Base-by-base conservation (phyloP, 2,888 invertebrate species). In the Strigamia maritima region DNA sequence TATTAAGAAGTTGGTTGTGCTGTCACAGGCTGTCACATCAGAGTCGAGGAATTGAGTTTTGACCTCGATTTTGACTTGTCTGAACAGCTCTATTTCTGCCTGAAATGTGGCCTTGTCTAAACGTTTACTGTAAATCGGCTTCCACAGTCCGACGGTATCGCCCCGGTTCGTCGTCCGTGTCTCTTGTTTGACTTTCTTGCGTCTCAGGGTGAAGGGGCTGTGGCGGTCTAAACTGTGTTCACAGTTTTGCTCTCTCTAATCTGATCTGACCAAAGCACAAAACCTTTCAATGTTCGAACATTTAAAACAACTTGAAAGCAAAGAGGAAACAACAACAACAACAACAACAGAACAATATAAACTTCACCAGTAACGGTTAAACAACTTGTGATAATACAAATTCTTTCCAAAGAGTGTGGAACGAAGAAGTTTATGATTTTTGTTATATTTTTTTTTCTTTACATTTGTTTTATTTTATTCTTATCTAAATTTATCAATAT, bases 91-190 rank as follows among this genome's bases (percentile, higher is more conserved):
- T 54, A 19, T 54, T 54, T 54, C 54, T 54, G 54, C 54, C 54
- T 54, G 54, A 54, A 54, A 54, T 54, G 54, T 54, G 54, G 54
- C 54, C 54, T 54, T 54, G 54, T 54, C 54, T 54, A 54, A 54
- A 54, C 54, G 54, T 54, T 54, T 19, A 54, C 54, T 54, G n/a
- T 54, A 44, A 44, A 54, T 19, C 54, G 54, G 54, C 22, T 19
- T 54, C 54, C 54, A 54, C 54, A 54, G 54, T 54, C 54, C 54
- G 44, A 19, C 54, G 54, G 19, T 19, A 54, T 54, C 54, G 54
- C 54, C 54, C 54, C 54, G 19, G 54, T 54, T 54, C 54, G 54
- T 54, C 54, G 54, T 54, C 54, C 54, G 54, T 54, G 54, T 54
- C 54, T 54, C 19, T 54, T 54, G 54, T 54, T 54, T 54, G 54